A percentile compares a stretch with the other conserved stretches of the same genome.
Conservation (phyloP, 92 coral and sea anemone species). For the Palythoa caribaeorum region DNA sequence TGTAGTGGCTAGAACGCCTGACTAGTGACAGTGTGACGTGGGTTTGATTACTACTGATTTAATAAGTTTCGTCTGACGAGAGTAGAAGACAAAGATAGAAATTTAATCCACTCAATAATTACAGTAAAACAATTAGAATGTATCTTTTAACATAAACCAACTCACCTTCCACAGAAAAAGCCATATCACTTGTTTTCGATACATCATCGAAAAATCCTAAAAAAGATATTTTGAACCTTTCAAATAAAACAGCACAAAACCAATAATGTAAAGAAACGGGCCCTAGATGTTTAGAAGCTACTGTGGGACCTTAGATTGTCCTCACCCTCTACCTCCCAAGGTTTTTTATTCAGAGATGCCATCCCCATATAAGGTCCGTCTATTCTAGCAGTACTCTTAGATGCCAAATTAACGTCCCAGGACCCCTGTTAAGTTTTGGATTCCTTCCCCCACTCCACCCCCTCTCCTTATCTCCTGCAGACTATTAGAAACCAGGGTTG, state of each 20-base stretch:
- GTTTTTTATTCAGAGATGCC: neutral
- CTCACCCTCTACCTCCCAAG: neutral
- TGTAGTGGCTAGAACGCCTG: too few relatives aligned
- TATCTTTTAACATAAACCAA: neutral
- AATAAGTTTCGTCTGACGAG: too few relatives aligned
- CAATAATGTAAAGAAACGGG: slow-evolving; percentile 14
- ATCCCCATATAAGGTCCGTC: neutral
- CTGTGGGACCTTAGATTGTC: neutral
- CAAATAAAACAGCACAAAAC: slow-evolving; percentile 47
- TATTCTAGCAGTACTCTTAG: neutral
- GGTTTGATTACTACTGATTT: too few relatives aligned
- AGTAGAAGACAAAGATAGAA: too few relatives aligned
- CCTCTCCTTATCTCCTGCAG: too few relatives aligned
- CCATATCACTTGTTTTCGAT: slow-evolving; percentile 83
- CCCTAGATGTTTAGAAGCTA: neutral
- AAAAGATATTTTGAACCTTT: neutral
- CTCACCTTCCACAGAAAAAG: slow-evolving; percentile 93
- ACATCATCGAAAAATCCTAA: slow-evolving; percentile 90
- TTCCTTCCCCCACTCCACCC: too few relatives aligned
- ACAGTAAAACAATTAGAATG: too few relatives aligned
- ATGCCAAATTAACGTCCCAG: too few relatives aligned
- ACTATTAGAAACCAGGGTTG: too few relatives aligned
- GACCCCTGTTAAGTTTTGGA: too few relatives aligned
- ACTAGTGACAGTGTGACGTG: too few relatives aligned
- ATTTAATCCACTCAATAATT: too few relatives aligned